Evolutionary conservation across 2,113 vertebrate species (phyloP).

Genomic region (western clawed frog (Xenopus tropicalis)): UCB_Xtro_10.0 CM004445.2:48937501-48938000

Average conservation of each 20-base stretch:
- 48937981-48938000: too few relatives aligned
- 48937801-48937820: too few relatives aligned
- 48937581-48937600: slow-evolving; percentile 98
- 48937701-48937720: slow-evolving; percentile 90
- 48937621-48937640: slow-evolving; percentile 99
- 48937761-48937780: too few relatives aligned
- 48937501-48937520: background rate
- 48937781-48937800: background rate
- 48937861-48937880: too few relatives aligned
- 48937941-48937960: too few relatives aligned
- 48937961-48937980: too few relatives aligned
- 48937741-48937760: background rate
- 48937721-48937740: slow-evolving; percentile 84
- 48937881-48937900: too few relatives aligned
- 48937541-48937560: slow-evolving; percentile 95
- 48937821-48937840: too few relatives aligned
- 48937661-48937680: slow-evolving; percentile 92
- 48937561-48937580: slow-evolving; percentile 98
- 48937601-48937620: slow-evolving; percentile 90
- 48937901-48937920: too few relatives aligned
- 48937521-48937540: slow-evolving; percentile 55
- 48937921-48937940: too few relatives aligned
- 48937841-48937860: too few relatives aligned
- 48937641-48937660: slow-evolving; percentile 93
- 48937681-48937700: slow-evolving; percentile 93